Base-by-base conservation (phyloP, 2,113 vertebrate genomes). In the Pogonocichla stellata region DNA sequence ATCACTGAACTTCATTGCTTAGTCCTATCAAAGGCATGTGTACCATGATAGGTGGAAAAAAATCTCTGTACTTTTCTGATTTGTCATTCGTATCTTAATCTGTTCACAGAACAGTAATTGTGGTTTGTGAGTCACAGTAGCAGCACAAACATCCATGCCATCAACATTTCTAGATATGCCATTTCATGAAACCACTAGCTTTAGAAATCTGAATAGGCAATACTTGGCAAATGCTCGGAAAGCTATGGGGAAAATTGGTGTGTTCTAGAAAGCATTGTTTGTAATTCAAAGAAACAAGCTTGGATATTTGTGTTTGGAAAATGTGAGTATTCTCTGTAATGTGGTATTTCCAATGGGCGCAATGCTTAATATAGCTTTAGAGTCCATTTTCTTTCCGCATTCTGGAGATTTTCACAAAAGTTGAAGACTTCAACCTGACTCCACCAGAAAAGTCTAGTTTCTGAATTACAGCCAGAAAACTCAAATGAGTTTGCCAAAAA, bases 401-500 rank as follows among this genome's bases (percentile, higher is more conserved):
- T 83, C 62, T 75, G 28, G 12, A 86, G 51, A 75, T 56, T 82
- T 92, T 84, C 77, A 94, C 54, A 71, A 91, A 91, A 92, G 71
- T 50, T 75, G 93, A 93, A 93, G 82, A 65, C 66, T 94, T 93
- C 34, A 86, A 82, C 93, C 58, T 73, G 57, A 88, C 56, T 94
- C 50, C 34, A 84, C 56, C 58, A 95, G 86, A 89, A 92, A 92
- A 91, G 3, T 12, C 80, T 91, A 82, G 43, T 74, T 94, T 65
- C 78, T 95, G 94, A 94, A 92, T 61, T 12, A 19, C 28, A 80
- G 71, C 86, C 94, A 94, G 71, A 92, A 97, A 93, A 73, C 29
- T 74, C 71, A 51, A 7, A 25, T 33, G 58, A 70, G 36, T 88
- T 92, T 93, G 86, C 93, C 85, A 93, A 87, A 95, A 80, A 92